Base-by-base conservation (phyloP, 1,140 invertebrate genomes). In the Calliopsis andreniformis region DNA sequence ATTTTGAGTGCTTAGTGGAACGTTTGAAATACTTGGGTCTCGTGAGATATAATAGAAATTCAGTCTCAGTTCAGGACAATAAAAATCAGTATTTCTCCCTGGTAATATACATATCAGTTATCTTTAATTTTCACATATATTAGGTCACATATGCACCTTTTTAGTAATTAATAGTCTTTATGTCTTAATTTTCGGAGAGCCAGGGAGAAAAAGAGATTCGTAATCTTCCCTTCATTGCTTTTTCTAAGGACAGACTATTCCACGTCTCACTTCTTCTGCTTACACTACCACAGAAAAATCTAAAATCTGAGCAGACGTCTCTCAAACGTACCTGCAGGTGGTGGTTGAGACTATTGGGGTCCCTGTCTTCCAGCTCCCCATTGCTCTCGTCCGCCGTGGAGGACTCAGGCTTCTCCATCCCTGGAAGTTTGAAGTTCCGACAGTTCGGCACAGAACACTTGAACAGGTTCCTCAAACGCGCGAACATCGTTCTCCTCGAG, bases 261-360 rank as follows among this genome's bases (percentile, higher is more conserved):
- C 16, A 20, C 30, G 18, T 45, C 16, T 66, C 49, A 20, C 49
- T 12, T 20, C 20, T 45, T 66, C 16, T 28, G 28, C 49, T 43
- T 73, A 66, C 71, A 66, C 62, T 66, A 73, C 56, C 71, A 67
- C 71, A n/a, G n/a, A n/a, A n/a, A n/a, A 39, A 10, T 10, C 35
- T 10, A 39, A 39, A 10, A 10, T 39, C n/a, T 39, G 35, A 10
- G 4, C 35, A 5, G 3, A 39, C 35, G 35, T 3, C 10, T 8
- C 35, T 8, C 35, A n/a, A 8, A 51, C 23, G 28, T 88, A 95
- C 95, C 93, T 95, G 95, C 42, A 96, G 88, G 89, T 95, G 95
- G 73, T 94, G 93, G 85, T 95, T 96, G 45, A 96, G 87, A 78
- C 91, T 94, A 79, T 95, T 95, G 0, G 95, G 95, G 85, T 96